Percentiles rank a stretch among this genome's conserved stretches.
phyloP scores from a whole-genome alignment of 2,888 invertebrate genomes.

The Hemistola chrysoprasaria region DNA sequence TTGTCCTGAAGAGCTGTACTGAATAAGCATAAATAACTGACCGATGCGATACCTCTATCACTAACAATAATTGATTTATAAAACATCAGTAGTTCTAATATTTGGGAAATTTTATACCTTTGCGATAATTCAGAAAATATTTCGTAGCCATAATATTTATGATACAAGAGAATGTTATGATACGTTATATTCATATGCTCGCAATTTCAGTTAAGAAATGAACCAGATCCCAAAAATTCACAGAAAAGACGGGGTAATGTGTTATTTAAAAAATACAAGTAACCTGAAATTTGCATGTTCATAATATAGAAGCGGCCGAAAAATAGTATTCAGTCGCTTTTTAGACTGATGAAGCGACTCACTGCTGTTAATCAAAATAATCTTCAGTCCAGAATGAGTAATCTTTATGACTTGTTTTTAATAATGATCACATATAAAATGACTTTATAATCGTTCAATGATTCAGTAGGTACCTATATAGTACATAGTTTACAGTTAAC shows the following conservation, averaged over 20 bases:
- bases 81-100: constrained; percentile 11
- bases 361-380: no score
- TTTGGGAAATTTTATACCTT: constrained; percentile 5
- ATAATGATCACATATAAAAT: constrained; percentile 3
- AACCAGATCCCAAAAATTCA: no score
- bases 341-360: no score
- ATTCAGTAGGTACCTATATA: no score
- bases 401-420: constrained; percentile 6
- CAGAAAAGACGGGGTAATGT: no score
- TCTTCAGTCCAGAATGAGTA: neutral
- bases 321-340: no score
- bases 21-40: neutral
- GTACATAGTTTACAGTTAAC: no score
- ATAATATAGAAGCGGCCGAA: no score
- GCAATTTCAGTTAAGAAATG: no score
- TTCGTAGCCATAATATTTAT: constrained; percentile 30
- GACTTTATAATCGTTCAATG: no score
- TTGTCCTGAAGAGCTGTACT: constrained; percentile 1
- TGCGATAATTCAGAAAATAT: constrained; percentile 14
- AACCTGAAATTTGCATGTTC: no score
- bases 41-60: neutral
- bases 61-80: constrained; percentile 6
- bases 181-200: constrained; percentile 18
- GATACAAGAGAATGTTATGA: constrained; percentile 24
- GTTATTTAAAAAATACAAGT: no score